Evolutionary conservation across 2,113 vertebrate species (phyloP).

Genomic region (Thoracochromis brauschi): DNA sequence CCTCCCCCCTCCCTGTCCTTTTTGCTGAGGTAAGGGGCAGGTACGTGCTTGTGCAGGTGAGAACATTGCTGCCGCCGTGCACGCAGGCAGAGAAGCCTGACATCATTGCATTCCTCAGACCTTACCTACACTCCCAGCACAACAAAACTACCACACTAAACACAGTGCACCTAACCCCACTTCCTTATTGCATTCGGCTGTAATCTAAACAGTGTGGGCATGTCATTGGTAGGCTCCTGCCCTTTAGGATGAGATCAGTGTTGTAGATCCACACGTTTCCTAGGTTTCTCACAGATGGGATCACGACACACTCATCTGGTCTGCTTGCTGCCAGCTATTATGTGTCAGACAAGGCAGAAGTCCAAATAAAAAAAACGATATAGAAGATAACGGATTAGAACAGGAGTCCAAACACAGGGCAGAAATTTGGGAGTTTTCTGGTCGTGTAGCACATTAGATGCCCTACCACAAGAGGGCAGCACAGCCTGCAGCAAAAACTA

Average conservation of each 20-base stretch:
- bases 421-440: not conserved
- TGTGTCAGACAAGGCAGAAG: not conserved
- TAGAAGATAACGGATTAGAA: not conserved
- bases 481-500: slow-evolving; percentile 1
- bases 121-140: slow-evolving; percentile 26
- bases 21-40: slow-evolving; percentile 42
- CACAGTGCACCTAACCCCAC: not conserved
- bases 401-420: not conserved
- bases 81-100: slow-evolving; percentile 8
- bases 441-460: not conserved
- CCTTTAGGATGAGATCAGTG: slow-evolving; percentile 33
- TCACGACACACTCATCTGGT: not conserved
- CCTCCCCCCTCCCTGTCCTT: not conserved
- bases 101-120: slow-evolving; percentile 53
- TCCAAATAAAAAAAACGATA: not conserved
- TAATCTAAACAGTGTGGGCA: slow-evolving; percentile 9
- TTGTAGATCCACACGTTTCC: not conserved
- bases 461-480: slow-evolving; percentile 54
- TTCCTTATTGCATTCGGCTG: slow-evolving; percentile 3
- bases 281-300: not conserved
- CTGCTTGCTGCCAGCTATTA: not conserved
- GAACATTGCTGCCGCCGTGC: not conserved
- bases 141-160: slow-evolving; percentile 18
- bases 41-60: slow-evolving; percentile 55
- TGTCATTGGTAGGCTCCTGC: not conserved